Conservation (phyloP, 2,888 invertebrate species). For the Caenorhabditis sinica region DNA sequence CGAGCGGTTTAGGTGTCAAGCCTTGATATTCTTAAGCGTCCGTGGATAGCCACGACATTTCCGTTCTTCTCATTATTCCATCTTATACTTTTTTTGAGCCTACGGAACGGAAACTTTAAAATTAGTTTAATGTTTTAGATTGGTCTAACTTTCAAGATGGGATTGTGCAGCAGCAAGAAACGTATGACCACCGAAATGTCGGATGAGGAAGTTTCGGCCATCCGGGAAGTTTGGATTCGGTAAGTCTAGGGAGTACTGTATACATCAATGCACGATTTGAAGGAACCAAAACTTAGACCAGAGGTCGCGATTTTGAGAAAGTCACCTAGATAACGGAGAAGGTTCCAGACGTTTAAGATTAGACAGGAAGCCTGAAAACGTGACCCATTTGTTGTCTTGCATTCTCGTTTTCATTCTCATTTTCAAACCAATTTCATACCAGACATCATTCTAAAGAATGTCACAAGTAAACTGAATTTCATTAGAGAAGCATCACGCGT, state of each 20-base stretch:
- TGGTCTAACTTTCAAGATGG: constrained; percentile 48
- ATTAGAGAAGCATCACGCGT: constrained; percentile 49
- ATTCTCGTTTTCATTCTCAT: neutral
- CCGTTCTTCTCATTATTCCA: constrained; percentile 36
- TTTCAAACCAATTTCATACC: constrained; percentile 12
- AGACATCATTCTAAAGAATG: constrained; percentile 39
- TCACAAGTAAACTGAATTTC: constrained; percentile 52
- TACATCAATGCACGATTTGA: no score
- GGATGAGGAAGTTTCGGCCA: constrained; percentile 76
- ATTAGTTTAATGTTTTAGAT: neutral
- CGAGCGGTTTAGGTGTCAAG: constrained; percentile 28
- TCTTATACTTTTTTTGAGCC: neutral
- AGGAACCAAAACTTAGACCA: no score
- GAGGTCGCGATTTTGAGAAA: neutral
- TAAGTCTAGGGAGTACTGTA: no score
- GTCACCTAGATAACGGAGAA: no score
- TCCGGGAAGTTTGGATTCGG: constrained; percentile 78
- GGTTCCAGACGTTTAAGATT: neutral
- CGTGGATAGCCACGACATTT: constrained; percentile 31
- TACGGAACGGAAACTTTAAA: neutral
- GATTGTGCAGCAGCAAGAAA: constrained; percentile 69
- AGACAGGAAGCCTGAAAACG: neutral
- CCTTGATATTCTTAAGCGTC: constrained; percentile 30
- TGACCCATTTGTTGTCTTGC: neutral
- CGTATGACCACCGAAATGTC: constrained; percentile 72